These are phyloP conservation scores for Campoplex nolae DNA, from an alignment of 2,888 invertebrate genomes.

Conservation along the genomic window DNA sequence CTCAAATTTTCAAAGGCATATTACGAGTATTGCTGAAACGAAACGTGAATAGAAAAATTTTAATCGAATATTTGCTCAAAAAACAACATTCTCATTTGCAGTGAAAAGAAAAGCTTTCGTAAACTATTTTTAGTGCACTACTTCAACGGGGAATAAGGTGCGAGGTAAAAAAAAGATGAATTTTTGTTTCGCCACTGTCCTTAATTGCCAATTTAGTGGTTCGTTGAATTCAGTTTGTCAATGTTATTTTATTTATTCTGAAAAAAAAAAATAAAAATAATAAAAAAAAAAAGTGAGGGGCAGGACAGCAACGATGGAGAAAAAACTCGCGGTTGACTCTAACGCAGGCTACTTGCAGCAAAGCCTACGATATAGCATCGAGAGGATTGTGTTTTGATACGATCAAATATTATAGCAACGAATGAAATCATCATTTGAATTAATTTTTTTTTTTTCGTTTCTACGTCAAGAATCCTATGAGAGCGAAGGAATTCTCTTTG, in stretches of 20 bases:
- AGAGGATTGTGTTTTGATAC: slow-evolving; percentile 39
- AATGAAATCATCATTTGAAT: neutral
- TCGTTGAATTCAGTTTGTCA: neutral
- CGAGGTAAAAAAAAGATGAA: neutral
- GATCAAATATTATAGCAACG: slow-evolving; percentile 14
- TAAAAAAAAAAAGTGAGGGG: neutral
- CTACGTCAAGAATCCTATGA: neutral
- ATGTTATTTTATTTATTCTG: neutral
- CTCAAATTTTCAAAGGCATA: neutral
- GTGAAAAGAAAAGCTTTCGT: slow-evolving; percentile 1
- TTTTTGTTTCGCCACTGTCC: neutral
- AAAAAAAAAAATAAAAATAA: neutral
- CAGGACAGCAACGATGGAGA: slow-evolving; percentile 63
- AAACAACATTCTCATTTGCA: neutral
- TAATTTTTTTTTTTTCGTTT: neutral
- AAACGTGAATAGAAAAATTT: neutral
- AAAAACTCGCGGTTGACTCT: slow-evolving; percentile 68
- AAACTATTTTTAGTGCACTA: neutral
- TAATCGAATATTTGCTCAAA: neutral
- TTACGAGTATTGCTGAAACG: neutral
- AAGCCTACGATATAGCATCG: slow-evolving; percentile 83
- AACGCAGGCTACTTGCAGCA: slow-evolving; percentile 80
- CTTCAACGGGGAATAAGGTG: slow-evolving; percentile 15
- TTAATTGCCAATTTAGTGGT: neutral
- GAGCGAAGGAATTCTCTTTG: neutral